A percentile compares a stretch with the other conserved stretches of the same genome.
Evolutionary conservation across 2,797 vertebrate species (phyloP).

Genomic region (Silurus aristotelis): DNA sequence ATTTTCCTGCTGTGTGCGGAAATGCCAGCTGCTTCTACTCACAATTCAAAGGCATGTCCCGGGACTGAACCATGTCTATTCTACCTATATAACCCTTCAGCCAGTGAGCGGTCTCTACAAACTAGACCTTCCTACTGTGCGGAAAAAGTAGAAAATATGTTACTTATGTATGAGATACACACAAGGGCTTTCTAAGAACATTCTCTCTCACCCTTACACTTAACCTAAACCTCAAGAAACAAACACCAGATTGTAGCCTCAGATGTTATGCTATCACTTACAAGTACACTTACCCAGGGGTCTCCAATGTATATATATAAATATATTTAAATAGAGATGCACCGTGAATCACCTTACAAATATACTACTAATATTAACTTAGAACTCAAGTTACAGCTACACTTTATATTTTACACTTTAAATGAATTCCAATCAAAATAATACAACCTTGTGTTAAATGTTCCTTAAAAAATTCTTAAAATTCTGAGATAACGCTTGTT

Average conservation of each 20-base stretch:
- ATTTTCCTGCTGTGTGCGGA: conserved; percentile 1
- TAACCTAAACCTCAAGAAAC: not conserved
- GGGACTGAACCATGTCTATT: not conserved
- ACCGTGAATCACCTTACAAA: not conserved
- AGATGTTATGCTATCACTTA: not conserved
- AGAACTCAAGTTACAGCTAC: not conserved
- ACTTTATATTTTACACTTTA: too few relatives aligned
- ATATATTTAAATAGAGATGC: too few relatives aligned
- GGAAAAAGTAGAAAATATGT: not conserved
- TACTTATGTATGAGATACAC: not conserved
- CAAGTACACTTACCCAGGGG: not conserved
- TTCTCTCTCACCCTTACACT: not conserved
- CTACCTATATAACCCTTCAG: not conserved
- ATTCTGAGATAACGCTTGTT: not conserved
- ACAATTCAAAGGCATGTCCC: not conserved
- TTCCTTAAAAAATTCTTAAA: not conserved
- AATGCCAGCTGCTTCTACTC: conserved; percentile 12
- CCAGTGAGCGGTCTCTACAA: not conserved
- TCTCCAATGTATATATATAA: too few relatives aligned
- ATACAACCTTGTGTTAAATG: not conserved
- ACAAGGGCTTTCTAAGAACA: not conserved
- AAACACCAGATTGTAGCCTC: not conserved
- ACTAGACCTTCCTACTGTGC: not conserved
- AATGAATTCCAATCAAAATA: not conserved
- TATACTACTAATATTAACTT: not conserved